A percentile compares a stretch with the other conserved stretches of the same genome.
phyloP scores from a whole-genome alignment of 2,113 vertebrate species.

The Hepsetus odoe region DNA sequence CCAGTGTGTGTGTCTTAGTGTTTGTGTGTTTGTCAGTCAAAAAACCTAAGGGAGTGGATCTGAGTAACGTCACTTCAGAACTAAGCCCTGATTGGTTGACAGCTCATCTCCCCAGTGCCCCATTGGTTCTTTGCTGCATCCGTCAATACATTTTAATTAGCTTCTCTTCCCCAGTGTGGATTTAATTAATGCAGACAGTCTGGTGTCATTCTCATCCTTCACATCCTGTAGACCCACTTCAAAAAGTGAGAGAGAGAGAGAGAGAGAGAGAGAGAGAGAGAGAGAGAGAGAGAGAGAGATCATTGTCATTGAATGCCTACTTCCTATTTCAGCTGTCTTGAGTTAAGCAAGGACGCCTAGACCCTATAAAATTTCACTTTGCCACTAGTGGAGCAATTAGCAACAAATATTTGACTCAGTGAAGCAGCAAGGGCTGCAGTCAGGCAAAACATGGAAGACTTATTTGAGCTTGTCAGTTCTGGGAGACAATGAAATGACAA shows the following conservation, averaged over 20 bases:
- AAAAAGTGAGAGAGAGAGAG: conserved; percentile 21
- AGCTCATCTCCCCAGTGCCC: conserved; percentile 30
- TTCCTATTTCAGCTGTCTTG: not conserved
- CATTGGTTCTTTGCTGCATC: conserved; percentile 31
- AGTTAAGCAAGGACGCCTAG: not conserved
- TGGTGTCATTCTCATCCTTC: conserved; percentile 49
- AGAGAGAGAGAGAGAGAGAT: conserved; percentile 11
- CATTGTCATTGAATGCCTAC: not conserved
- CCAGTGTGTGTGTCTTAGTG: conserved; percentile 1
- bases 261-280: not conserved
- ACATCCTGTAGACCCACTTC: conserved; percentile 42
- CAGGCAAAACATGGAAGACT: conserved; percentile 23
- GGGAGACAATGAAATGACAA: too few relatives aligned
- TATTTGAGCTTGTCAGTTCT: not conserved
- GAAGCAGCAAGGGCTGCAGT: not conserved
- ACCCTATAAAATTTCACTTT: conserved; percentile 10
- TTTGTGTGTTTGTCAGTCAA: conserved; percentile 3
- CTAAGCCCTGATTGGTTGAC: conserved; percentile 47
- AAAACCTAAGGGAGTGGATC: conserved; percentile 11
- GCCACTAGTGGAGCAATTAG: conserved; percentile 1
- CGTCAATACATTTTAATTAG: conserved; percentile 42
- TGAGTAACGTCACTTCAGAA: not conserved
- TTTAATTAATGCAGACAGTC: conserved; percentile 48
- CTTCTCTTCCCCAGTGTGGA: conserved; percentile 12
- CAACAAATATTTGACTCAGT: conserved; percentile 15